Evolutionary conservation across 2,888 invertebrate genomes (phyloP).

Genomic region (Leptogaster cylindrica): DNA sequence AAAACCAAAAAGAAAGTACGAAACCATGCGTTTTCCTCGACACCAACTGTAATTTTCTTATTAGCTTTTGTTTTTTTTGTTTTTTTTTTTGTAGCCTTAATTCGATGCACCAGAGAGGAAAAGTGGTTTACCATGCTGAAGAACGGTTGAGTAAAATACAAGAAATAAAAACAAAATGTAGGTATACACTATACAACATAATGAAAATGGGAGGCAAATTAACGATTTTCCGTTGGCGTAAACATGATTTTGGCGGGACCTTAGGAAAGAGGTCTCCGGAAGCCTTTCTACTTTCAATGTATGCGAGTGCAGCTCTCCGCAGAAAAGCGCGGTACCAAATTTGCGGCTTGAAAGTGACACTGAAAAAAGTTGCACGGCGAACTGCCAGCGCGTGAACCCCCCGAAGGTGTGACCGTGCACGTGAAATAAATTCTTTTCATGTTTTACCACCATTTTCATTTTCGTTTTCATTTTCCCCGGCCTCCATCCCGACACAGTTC

Average conservation of each 20-base stretch:
- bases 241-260: background rate
- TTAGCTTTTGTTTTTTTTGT: no score
- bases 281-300: no score
- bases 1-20: slow-evolving; percentile 25
- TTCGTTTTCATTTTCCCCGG: slow-evolving; percentile 19
- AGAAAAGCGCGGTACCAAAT: background rate
- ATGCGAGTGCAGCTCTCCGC: background rate
- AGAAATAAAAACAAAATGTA: no score
- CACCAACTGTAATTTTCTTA: slow-evolving; percentile 14
- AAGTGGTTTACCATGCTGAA: slow-evolving; percentile 32
- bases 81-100: slow-evolving; percentile 28
- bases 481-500: background rate
- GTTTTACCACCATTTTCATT: slow-evolving; percentile 26
- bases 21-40: slow-evolving; percentile 2
- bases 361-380: slow-evolving; percentile 21
- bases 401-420: slow-evolving; percentile 31
- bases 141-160: background rate
- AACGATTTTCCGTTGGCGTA: background rate
- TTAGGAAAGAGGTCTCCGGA: background rate
- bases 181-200: no score
- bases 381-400: slow-evolving; percentile 8
- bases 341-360: background rate
- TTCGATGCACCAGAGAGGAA: slow-evolving; percentile 13
- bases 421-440: slow-evolving; percentile 35
- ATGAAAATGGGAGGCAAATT: slow-evolving; percentile 3